A percentile compares a stretch with the other conserved stretches of the same genome.
phyloP scores from a whole-genome alignment of 2,888 invertebrate species.

The Hanleya hanleyi region DNA sequence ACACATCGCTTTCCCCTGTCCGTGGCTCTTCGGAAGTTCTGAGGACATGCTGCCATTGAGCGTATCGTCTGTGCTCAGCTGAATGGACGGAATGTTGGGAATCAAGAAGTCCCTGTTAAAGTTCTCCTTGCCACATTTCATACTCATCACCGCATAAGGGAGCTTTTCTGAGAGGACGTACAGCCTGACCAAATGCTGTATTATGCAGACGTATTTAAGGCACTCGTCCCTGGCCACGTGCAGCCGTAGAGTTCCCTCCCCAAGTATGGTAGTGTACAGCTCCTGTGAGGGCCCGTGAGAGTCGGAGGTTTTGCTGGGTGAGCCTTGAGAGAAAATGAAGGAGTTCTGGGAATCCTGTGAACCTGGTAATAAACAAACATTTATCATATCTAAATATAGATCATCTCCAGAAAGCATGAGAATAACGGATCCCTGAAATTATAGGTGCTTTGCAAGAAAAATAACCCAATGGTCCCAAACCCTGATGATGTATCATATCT shows the following conservation, averaged over 20 bases:
- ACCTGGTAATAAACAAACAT: too few relatives aligned
- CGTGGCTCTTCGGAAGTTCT: too few relatives aligned
- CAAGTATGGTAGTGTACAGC: not conserved
- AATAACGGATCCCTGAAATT: too few relatives aligned
- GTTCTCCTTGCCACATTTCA: not conserved
- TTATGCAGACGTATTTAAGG: not conserved
- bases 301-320: not conserved
- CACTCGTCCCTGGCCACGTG: not conserved
- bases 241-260: not conserved
- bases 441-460: too few relatives aligned
- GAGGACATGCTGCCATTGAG: too few relatives aligned
- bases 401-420: too few relatives aligned
- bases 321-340: not conserved
- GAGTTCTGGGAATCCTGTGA: slow-evolving; percentile 1
- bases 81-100: too few relatives aligned
- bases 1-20: too few relatives aligned
- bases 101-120: not conserved
- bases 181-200: not conserved
- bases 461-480: too few relatives aligned
- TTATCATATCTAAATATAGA: too few relatives aligned
- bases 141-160: not conserved
- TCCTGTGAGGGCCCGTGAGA: not conserved
- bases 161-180: not conserved
- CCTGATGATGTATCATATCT: too few relatives aligned
- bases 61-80: too few relatives aligned